Conservation (phyloP, 2,888 invertebrate genomes). For the Aspidiotus rigidus region DNA sequence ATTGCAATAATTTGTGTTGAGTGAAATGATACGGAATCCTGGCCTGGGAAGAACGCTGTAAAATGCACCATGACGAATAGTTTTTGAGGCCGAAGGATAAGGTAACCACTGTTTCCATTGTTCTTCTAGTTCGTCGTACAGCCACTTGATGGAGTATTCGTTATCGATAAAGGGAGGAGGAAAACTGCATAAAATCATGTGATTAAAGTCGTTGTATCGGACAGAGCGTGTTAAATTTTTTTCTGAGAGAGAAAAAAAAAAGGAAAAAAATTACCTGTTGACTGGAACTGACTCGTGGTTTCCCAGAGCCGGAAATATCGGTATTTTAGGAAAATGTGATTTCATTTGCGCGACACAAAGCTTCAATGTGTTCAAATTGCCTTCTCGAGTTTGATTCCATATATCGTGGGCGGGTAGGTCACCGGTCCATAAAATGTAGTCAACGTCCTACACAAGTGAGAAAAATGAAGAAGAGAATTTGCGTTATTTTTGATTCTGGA, state of each 20-base stretch:
- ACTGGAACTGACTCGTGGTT: slow-evolving; percentile 96
- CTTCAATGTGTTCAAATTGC: slow-evolving; percentile 73
- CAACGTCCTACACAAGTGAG: slow-evolving; percentile 73
- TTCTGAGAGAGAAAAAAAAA: too few relatives aligned
- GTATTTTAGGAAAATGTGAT: slow-evolving; percentile 79
- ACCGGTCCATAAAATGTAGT: slow-evolving; percentile 92
- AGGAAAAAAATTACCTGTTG: slow-evolving; percentile 61
- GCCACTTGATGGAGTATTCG: slow-evolving; percentile 78
- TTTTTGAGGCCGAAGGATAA: slow-evolving; percentile 72
- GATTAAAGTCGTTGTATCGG: too few relatives aligned
- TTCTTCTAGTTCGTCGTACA: slow-evolving; percentile 79
- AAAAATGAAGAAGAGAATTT: too few relatives aligned
- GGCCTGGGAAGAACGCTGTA: slow-evolving; percentile 84
- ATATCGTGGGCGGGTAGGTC: slow-evolving; percentile 94
- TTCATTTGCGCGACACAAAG: slow-evolving; percentile 78
- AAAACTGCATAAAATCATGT: slow-evolving; percentile 65
- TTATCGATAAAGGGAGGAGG: slow-evolving; percentile 78
- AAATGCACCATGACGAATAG: slow-evolving; percentile 77
- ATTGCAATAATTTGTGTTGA: slow-evolving; percentile 98
- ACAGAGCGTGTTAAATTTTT: too few relatives aligned
- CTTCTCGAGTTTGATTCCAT: slow-evolving; percentile 84
- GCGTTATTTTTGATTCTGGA: too few relatives aligned
- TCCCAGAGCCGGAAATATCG: slow-evolving; percentile 88
- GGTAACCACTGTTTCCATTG: slow-evolving; percentile 91
- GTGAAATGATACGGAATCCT: slow-evolving; percentile 80